Percentiles rank a stretch among this genome's conserved stretches.
Evolutionary conservation across 2,113 vertebrate genomes (phyloP).

Genomic region (Mormyrus lacerda): DNA sequence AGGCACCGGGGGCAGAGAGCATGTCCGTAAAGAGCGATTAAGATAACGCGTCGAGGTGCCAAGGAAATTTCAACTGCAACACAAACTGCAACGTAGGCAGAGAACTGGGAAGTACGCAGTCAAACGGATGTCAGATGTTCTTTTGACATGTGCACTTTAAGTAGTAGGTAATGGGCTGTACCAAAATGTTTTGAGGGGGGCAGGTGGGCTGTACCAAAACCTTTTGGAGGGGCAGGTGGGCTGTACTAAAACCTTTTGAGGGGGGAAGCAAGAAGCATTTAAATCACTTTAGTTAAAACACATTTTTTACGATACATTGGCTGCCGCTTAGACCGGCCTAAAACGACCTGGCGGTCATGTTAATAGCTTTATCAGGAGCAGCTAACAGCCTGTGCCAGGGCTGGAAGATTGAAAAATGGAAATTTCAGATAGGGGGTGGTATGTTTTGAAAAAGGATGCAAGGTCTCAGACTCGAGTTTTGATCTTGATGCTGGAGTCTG

Average conservation of each 20-base stretch:
- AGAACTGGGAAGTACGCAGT: not conserved
- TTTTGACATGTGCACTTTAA: not conserved
- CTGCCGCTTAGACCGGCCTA: slow-evolving; percentile 4
- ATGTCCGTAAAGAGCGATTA: not conserved
- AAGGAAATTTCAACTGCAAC: not conserved
- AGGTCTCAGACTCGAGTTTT: not conserved
- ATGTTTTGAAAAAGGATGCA: not conserved
- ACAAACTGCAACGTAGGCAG: not conserved
- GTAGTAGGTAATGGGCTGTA: no score
- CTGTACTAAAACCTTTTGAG: not conserved
- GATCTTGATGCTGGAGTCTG: not conserved
- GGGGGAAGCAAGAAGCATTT: slow-evolving; percentile 9
- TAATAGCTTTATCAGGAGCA: slow-evolving; percentile 16
- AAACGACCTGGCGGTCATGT: slow-evolving; percentile 1
- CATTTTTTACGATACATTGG: not conserved
- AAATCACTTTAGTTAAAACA: slow-evolving; percentile 11
- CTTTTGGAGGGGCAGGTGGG: not conserved
- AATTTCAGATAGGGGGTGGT: slow-evolving; percentile 13
- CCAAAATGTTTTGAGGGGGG: no score
- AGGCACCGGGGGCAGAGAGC: not conserved
- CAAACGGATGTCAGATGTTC: not conserved
- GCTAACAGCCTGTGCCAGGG: not conserved
- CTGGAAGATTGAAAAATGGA: slow-evolving; percentile 18
- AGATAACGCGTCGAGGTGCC: not conserved
- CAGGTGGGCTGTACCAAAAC: not conserved